Evolutionary conservation across 2,888 invertebrate species (phyloP).

Genomic region (Stratiomys singularior): DNA sequence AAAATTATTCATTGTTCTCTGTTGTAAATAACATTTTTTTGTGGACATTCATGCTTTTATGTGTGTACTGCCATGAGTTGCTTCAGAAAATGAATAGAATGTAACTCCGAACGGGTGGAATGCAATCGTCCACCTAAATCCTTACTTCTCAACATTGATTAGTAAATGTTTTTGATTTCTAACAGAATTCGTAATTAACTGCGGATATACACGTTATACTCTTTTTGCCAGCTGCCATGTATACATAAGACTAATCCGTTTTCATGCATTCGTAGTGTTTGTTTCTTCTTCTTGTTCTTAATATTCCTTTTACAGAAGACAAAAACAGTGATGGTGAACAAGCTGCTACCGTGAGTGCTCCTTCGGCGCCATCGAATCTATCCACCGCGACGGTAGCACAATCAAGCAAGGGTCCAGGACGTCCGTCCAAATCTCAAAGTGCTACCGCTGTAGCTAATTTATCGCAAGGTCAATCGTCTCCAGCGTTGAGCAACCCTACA

Average conservation of each 20-base stretch:
- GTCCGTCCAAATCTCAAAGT: constrained; percentile 28
- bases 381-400: constrained; percentile 6
- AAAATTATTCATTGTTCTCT: too few relatives aligned
- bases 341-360: not conserved
- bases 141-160: too few relatives aligned
- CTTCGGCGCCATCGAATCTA: not conserved
- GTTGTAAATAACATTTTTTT: too few relatives aligned
- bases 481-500: not conserved
- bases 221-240: too few relatives aligned
- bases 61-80: too few relatives aligned
- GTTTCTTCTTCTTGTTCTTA: constrained; percentile 31
- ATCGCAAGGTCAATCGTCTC: not conserved
- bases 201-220: too few relatives aligned
- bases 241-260: not conserved
- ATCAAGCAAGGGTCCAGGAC: constrained; percentile 27
- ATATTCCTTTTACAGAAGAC: constrained; percentile 45
- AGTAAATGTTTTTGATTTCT: too few relatives aligned
- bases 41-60: too few relatives aligned
- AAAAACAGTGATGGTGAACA: constrained; percentile 49
- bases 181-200: too few relatives aligned
- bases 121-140: too few relatives aligned
- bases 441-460: not conserved
- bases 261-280: constrained; percentile 9
- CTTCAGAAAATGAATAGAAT: too few relatives aligned
- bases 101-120: too few relatives aligned